phyloP scores from a whole-genome alignment of 2,888 invertebrate species.

The Nematopogon swammerdamellus region DNA sequence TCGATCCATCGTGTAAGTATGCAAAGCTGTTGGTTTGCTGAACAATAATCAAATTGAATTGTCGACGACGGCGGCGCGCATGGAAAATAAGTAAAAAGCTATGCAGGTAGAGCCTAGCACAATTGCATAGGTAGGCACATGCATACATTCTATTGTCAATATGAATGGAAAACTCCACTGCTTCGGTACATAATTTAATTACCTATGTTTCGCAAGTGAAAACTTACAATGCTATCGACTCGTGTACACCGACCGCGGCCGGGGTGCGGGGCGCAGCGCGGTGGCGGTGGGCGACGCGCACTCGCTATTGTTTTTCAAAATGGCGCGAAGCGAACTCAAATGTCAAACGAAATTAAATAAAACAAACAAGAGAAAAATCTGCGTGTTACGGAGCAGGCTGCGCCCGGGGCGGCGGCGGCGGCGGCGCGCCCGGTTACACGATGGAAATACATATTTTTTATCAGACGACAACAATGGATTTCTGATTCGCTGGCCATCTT shows the following conservation, averaged over 20 bases:
- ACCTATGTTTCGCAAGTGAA: neutral
- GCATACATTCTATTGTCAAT: neutral
- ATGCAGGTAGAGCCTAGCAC: neutral
- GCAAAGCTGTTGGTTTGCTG: neutral
- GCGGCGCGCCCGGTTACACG: neutral
- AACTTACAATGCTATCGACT: neutral
- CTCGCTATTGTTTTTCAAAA: neutral
- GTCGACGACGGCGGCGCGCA: neutral
- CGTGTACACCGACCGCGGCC: neutral
- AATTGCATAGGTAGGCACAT: neutral
- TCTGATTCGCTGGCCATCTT: conserved; percentile 46
- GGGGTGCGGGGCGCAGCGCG: neutral
- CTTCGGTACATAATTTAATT: neutral
- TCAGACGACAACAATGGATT: conserved; percentile 46
- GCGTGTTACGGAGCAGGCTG: neutral
- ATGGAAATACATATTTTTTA: conserved; percentile 16
- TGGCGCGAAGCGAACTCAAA: neutral
- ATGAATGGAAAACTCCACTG: neutral
- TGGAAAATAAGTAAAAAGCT: neutral
- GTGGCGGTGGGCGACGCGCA: neutral
- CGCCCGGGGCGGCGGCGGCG: neutral
- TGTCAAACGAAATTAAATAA: neutral
- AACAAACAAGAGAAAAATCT: neutral
- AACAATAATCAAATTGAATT: neutral
- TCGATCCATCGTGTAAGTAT: neutral